Conservation (phyloP, 2,888 invertebrate species). For the Beris chalybata region DNA sequence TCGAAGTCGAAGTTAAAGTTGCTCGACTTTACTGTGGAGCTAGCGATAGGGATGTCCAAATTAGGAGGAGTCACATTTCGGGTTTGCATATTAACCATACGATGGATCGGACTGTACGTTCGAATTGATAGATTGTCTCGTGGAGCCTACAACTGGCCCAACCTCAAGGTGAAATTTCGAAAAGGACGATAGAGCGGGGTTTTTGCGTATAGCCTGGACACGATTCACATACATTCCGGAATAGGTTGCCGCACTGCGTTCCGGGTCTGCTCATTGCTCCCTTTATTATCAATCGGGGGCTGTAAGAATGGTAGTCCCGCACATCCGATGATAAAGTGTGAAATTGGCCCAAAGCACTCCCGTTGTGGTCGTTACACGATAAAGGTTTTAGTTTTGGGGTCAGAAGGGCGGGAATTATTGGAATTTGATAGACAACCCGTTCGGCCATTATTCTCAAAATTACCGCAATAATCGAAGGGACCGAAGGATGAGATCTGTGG, state of each 20-base stretch:
- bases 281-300: background rate
- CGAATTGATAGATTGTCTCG: background rate
- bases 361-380: slow-evolving; percentile 21
- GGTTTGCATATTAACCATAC: slow-evolving; percentile 17
- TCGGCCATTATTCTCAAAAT: slow-evolving; percentile 3
- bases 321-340: slow-evolving; percentile 16
- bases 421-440: slow-evolving; percentile 20
- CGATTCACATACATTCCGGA: background rate
- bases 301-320: slow-evolving; percentile 1
- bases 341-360: slow-evolving; percentile 22
- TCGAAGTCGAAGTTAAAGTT: slow-evolving; percentile 7
- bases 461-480: background rate
- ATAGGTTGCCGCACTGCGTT: background rate
- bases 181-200: background rate
- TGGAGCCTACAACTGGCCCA: slow-evolving; percentile 2
- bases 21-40: background rate
- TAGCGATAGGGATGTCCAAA: background rate
- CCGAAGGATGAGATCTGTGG: too few relatives aligned
- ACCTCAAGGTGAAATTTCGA: background rate
- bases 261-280: background rate
- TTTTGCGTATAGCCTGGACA: too few relatives aligned
- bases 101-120: background rate
- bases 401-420: slow-evolving; percentile 10
- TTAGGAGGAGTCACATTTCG: background rate
- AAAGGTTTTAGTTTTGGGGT: slow-evolving; percentile 27